Base-by-base conservation (phyloP, 2,888 invertebrate species). In the Cheilosia soror region DNA sequence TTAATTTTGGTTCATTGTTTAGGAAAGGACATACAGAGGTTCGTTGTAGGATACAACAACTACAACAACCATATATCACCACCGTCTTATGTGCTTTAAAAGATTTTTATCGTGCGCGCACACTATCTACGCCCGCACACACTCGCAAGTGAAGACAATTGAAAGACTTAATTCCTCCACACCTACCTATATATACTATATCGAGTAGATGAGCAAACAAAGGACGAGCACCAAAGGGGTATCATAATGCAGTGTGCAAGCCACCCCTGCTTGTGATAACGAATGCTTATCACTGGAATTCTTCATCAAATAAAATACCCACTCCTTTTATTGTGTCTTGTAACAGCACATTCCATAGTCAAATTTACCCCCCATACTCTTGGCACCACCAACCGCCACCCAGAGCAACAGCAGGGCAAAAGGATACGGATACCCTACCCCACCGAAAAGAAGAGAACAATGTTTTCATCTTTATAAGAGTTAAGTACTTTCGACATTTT, bases 391-490 rank as follows among this genome's bases (percentile, higher is more conserved):
- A 29, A 42, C 66, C 31, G 7, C 13, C 25, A 47, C 25, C 27
- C 33, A 47, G 7, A 15, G 29, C 31, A 33, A 31, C 58, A 27
- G 49, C 13, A 33, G 25, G 44, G 33, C 31, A 47, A 60, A 40
- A 27, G n/a, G 51, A n/a, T 47, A 47, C 31, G 4, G 13, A 27
- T 42, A 33, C 31, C 58, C 58, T 15, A 33, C n/a, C 11, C 29
- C 25, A 31, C 13, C 29, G n/a, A 2, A 27, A 47, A 63, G 49
- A 51, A 51, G 47, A 69, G 71, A 66, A 62, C 66, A 66, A 65
- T 75, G 65, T 57, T 72, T 65, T 37, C 81, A 71, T 71, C 71
- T 71, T 53, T 20, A 25, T 63, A 44, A 60, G 62, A 65, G 44
- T 44, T 27, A 65, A 63, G 65, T 71, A 47, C 69, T 58, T 63